Percentiles rank a stretch among this genome's conserved stretches.
phyloP scores from a whole-genome alignment of 2,888 invertebrate species.

The Proisotoma minuta region DNA sequence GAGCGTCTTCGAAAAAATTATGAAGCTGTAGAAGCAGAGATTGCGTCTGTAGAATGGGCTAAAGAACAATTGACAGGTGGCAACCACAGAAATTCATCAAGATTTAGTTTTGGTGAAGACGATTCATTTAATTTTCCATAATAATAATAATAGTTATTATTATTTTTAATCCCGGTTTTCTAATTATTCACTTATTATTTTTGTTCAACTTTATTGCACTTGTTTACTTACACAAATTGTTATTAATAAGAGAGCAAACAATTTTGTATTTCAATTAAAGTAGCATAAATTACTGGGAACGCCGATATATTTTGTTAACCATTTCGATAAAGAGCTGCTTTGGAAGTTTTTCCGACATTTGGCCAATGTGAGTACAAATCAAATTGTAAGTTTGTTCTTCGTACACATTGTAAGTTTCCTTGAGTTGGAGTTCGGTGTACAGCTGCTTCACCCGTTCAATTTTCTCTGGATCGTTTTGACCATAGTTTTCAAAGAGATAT shows the following conservation, averaged over 20 bases:
- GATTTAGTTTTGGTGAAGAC: too few relatives aligned
- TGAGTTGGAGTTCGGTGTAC: constrained; percentile 71
- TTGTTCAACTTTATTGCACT: too few relatives aligned
- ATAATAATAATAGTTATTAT: too few relatives aligned
- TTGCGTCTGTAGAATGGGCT: neutral
- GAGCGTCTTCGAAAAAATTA: neutral
- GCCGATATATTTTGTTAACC: constrained; percentile 68
- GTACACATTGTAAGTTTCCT: constrained; percentile 70
- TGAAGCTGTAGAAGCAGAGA: neutral
- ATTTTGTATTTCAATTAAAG: neutral
- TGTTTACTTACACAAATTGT: too few relatives aligned
- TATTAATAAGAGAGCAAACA: neutral
- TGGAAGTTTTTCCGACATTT: constrained; percentile 73
- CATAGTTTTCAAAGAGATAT: constrained; percentile 63
- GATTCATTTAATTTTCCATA: too few relatives aligned
- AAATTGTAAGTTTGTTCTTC: constrained; percentile 79
- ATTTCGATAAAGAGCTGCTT: constrained; percentile 77
- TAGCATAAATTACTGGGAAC: constrained; percentile 31
- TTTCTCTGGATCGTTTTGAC: constrained; percentile 62
- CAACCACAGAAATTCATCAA: too few relatives aligned
- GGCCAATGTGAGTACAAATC: constrained; percentile 75
- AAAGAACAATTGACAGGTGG: neutral
- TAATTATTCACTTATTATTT: too few relatives aligned
- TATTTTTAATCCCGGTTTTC: too few relatives aligned
- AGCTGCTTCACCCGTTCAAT: constrained; percentile 67